Evolutionary conservation across 2,888 invertebrate species (phyloP).

Genomic region (Linnaemya vulpina): DNA sequence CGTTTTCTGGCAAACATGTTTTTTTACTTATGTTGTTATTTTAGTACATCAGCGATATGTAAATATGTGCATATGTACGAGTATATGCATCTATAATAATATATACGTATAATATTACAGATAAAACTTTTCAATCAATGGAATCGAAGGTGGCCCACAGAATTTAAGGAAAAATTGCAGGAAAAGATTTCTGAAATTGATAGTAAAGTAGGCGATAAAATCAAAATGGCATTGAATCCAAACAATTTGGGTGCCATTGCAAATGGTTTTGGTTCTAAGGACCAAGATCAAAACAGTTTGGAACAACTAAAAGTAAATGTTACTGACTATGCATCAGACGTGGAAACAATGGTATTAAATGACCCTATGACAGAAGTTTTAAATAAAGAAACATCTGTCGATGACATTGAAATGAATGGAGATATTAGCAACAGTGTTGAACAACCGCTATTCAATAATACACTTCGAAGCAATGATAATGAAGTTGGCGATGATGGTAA

Average conservation of each 20-base stretch:
- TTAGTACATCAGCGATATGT: too few species aligned
- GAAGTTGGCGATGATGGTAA: constrained; percentile 59
- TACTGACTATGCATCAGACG: constrained; percentile 42
- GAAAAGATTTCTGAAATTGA: constrained; percentile 89
- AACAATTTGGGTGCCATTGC: constrained; percentile 54
- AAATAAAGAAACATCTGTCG: constrained; percentile 78
- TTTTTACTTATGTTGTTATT: too few species aligned
- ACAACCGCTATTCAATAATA: constrained; percentile 51
- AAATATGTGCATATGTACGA: background rate
- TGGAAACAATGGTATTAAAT: constrained; percentile 68
- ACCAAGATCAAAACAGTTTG: constrained; percentile 10
- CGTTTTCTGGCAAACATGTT: too few species aligned
- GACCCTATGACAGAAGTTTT: constrained; percentile 76
- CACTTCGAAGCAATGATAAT: constrained; percentile 29
- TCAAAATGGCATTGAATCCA: constrained; percentile 75
- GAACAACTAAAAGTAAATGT: constrained; percentile 39
- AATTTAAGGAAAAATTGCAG: constrained; percentile 88
- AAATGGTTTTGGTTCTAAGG: constrained; percentile 47
- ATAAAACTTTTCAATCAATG: constrained; percentile 93
- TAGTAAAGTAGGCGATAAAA: constrained; percentile 88
- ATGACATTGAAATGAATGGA: constrained; percentile 74
- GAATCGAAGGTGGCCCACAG: constrained; percentile 90
- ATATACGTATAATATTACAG: constrained; percentile 84
- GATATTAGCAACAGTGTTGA: constrained; percentile 49
- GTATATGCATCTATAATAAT: too few species aligned